Percentiles rank a stretch among this genome's conserved stretches.
These are phyloP conservation scores for Axea sp. DNA, from an alignment of 2,888 invertebrate species.

Conservation along the genomic window DNA sequence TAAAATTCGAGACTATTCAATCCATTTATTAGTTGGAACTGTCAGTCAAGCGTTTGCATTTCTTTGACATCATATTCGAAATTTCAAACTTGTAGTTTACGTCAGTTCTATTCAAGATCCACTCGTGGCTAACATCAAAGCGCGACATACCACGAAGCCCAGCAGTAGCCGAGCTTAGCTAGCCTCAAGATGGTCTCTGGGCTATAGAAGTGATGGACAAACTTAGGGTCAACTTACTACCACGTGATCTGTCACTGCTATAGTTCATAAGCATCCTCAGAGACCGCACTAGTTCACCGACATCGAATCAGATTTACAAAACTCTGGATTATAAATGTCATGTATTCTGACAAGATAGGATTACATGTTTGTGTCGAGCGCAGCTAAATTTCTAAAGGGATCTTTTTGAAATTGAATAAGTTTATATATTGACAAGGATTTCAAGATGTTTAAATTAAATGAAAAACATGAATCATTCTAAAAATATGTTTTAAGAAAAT, in stretches of 20 bases:
- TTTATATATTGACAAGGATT: background rate
- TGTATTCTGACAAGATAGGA: slow-evolving; percentile 7
- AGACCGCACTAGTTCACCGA: slow-evolving; percentile 25
- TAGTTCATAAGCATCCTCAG: slow-evolving; percentile 37
- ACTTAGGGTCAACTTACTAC: slow-evolving; percentile 52
- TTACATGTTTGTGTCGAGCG: background rate
- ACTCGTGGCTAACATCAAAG: slow-evolving; percentile 49
- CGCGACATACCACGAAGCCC: slow-evolving; percentile 38
- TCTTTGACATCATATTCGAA: slow-evolving; percentile 50
- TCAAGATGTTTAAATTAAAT: no score
- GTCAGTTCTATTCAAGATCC: slow-evolving; percentile 50
- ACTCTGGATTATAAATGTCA: slow-evolving; percentile 28
- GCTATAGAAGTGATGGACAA: slow-evolving; percentile 26
- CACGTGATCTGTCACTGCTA: slow-evolving; percentile 49
- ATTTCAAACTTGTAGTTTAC: slow-evolving; percentile 38
- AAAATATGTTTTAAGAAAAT: no score
- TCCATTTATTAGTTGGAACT: slow-evolving; percentile 13
- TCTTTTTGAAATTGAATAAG: background rate
- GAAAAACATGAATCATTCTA: no score
- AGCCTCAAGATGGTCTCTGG: slow-evolving; percentile 35
- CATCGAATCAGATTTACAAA: slow-evolving; percentile 30
- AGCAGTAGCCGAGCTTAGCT: slow-evolving; percentile 16
- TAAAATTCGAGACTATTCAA: no score
- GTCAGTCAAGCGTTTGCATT: slow-evolving; percentile 40
- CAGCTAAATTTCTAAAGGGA: background rate